Evolutionary conservation across 1,140 invertebrate genomes (phyloP), one percentile per base, ranked within the genome.

Genomic region (Dendroctonus valens): DNA sequence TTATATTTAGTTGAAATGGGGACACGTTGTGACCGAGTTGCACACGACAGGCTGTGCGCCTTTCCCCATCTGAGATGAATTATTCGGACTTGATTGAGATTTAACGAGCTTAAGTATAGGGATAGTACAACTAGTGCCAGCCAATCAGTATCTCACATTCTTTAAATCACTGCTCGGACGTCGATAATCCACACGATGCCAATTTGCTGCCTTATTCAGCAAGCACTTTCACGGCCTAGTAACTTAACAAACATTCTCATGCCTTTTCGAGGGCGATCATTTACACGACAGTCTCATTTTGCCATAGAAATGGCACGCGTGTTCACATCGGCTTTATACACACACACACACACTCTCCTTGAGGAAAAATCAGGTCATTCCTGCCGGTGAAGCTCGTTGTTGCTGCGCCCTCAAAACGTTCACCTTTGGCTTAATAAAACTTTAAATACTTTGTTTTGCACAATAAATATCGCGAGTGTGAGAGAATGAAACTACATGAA

Each of bases 381-480:
- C 5, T 12, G 50, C 12, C 14, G 37, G 5, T 5, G 9, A 55
- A 41, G n/a, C 38, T 55, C 39, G 6, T 55, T 55, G 15, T 41
- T 40, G 53, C 53, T 15, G n/a, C 53, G 8, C 38, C 41, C 41
- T 40, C 42, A 40, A 41, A 55, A 55, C 53, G 37, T 55, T 55
- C 53, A 55, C 53, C 53, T 55, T 55, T 55, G 53, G 53, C 11
- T 41, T 55, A 55, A 55, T 55, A 55, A 55, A 40, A 55, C n/a
- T 52, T 52, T 14, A 26, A 26, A 52, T 52, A 52, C 39, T 52
- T 41, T 39, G 37, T 55, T 55, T 55, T 55, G 53, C 53, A 55
- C 53, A 52, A 52, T 12, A 26, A 26, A 52, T 52, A 26, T 52
- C 14, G 50, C 15, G 38, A 55, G 53, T 55, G 53, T 55, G 53